These are phyloP conservation scores for Polydrusus pterygomalis DNA, from an alignment of 2,888 invertebrate species.

Conservation along the genomic window DNA sequence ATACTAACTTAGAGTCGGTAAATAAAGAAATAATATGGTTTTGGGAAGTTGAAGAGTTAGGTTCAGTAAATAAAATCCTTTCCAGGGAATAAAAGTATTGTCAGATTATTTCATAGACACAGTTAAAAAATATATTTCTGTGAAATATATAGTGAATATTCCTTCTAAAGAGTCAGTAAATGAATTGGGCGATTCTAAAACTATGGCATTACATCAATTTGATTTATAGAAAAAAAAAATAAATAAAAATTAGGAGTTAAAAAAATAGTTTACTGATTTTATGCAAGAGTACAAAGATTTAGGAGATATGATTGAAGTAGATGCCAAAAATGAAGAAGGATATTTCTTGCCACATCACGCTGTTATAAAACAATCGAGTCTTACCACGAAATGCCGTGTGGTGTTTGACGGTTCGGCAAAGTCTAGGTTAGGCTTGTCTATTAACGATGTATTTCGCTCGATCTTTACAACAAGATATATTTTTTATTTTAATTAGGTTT, in stretches of 20 bases:
- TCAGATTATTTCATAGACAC: slow-evolving; percentile 15
- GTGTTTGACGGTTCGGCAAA: slow-evolving; percentile 29
- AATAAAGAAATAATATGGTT: slow-evolving; percentile 1
- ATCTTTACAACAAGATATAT: slow-evolving; percentile 36
- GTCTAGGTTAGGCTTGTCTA: slow-evolving; percentile 43
- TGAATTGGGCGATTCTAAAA: too few relatives aligned
- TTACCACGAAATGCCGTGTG: slow-evolving; percentile 26
- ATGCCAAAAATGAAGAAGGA: neutral
- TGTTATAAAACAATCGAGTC: slow-evolving; percentile 3
- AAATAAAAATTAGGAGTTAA: too few relatives aligned
- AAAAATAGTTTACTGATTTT: too few relatives aligned
- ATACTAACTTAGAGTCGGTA: too few relatives aligned
- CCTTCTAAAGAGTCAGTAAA: slow-evolving; percentile 24
- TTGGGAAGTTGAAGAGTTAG: slow-evolving; percentile 28
- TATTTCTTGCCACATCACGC: too few relatives aligned
- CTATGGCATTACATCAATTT: too few relatives aligned
- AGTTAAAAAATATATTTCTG: neutral
- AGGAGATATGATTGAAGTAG: too few relatives aligned
- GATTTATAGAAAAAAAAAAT: too few relatives aligned
- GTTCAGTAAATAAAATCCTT: neutral
- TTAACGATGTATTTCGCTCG: slow-evolving; percentile 58
- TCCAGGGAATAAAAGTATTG: neutral
- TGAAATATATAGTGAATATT: slow-evolving; percentile 12
- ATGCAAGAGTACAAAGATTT: too few relatives aligned
- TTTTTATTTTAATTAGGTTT: slow-evolving; percentile 37